Percentiles rank a stretch among this genome's conserved stretches.
These are phyloP conservation scores for Chrysolophus pictus DNA, from an alignment of 2,797 vertebrate genomes.

Conservation along the genomic window DNA sequence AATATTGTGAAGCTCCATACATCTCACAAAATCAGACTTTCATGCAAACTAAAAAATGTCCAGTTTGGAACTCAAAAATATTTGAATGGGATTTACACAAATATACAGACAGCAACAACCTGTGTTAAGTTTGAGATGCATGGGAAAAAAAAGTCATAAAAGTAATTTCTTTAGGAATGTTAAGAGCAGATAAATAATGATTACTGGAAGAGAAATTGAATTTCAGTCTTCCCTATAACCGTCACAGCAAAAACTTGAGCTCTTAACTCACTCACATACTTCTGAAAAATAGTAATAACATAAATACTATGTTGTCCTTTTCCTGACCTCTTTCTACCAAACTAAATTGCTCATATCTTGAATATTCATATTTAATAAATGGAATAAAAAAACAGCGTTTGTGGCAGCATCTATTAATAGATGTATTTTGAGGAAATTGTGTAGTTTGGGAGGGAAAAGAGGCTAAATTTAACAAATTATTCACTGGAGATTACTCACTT, in stretches of 20 bases:
- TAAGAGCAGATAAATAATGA: not conserved
- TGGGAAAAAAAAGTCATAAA: not conserved
- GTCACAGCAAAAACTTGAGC: not conserved
- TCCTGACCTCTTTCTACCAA: not conserved
- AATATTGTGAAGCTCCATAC: not conserved
- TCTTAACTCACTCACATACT: not conserved
- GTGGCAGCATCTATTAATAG: constrained; percentile 44
- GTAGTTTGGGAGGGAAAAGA: constrained; percentile 23
- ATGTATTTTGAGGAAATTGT: constrained; percentile 31
- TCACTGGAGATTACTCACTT: constrained; percentile 45
- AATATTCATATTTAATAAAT: constrained; percentile 46
- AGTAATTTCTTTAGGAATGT: not conserved
- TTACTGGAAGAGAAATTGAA: not conserved
- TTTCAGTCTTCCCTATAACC: not conserved
- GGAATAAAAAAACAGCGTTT: constrained; percentile 7
- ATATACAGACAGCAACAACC: not conserved
- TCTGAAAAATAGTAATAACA: constrained; percentile 28
- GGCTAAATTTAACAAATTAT: constrained; percentile 66
- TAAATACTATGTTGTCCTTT: constrained; percentile 10
- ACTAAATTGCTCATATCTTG: constrained; percentile 9
- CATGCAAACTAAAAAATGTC: not conserved
- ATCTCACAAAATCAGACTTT: not conserved
- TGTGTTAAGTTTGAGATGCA: not conserved
- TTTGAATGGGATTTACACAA: not conserved
- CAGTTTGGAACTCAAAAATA: not conserved